Evolutionary conservation across 2,797 vertebrate species (phyloP).

Genomic region (Eidolon dupreanum): DNA sequence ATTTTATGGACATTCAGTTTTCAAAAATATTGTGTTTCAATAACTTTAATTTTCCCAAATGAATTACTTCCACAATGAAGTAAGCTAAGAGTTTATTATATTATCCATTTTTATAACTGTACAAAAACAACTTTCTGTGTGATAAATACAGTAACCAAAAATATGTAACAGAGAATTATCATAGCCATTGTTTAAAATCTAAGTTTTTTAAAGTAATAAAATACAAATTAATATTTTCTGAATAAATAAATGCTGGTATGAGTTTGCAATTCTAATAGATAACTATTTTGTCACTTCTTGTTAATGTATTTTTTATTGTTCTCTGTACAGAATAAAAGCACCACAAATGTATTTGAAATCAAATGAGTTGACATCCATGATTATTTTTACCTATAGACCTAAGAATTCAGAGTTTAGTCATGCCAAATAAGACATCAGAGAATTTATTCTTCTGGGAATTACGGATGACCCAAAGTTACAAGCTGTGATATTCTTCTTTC

Average conservation of each 20-base stretch:
- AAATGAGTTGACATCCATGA: background rate
- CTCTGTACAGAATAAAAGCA: background rate
- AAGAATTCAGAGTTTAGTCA: background rate
- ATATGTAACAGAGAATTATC: background rate
- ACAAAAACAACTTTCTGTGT: background rate
- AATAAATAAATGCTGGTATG: background rate
- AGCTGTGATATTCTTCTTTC: constrained; percentile 22
- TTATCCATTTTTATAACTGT: background rate
- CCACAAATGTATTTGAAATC: background rate
- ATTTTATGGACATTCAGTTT: background rate
- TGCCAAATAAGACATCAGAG: constrained; percentile 21
- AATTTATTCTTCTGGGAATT: constrained; percentile 69
- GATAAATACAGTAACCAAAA: background rate
- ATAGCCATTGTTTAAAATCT: background rate
- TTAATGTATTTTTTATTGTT: background rate
- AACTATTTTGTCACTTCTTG: background rate
- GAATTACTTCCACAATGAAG: background rate
- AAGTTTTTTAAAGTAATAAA: background rate
- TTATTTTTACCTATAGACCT: constrained; percentile 17
- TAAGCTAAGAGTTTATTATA: background rate
- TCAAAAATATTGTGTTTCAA: background rate
- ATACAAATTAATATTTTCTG: background rate
- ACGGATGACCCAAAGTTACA: background rate
- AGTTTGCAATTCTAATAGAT: background rate
- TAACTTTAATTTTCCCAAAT: background rate